Base-by-base conservation (phyloP, 2,888 invertebrate genomes). In the Carcina quercana region DNA sequence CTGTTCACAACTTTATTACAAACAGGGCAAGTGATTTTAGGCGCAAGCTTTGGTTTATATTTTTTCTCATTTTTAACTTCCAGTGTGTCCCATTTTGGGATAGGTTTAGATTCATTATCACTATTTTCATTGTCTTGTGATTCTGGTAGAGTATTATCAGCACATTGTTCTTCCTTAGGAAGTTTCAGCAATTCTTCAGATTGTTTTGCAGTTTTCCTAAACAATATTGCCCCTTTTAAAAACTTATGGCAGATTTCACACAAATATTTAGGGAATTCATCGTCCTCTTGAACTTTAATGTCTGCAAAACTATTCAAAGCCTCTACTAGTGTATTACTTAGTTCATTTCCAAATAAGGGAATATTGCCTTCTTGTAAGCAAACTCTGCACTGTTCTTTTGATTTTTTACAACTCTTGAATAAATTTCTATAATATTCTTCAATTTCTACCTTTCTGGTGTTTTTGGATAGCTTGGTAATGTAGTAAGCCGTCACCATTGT, bases 241-340 rank as follows among this genome's bases (percentile, higher is more conserved):
- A 78, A 70, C 34, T 62, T 59, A 20, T 50, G 45, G 42, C 80
- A 80, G 8, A 50, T 40, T 1, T 41, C 35, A 40, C 80, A 82
- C 13, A 82, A 40, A n/a, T 50, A 32, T 43, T 70, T 70, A 0
- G 76, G 61, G 41, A 52, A 52, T 2, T 46, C 47, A 22, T 75
- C 69, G 19, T 62, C 47, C 49, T 67, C 50, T 21, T 38, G 50
- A 0, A 74, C 20, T 10, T 53, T 30, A 20, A 76, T 56, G 15
- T 59, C 60, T 1, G 50, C 59, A n/a, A 63, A 51, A 28, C 32
- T 33, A 22, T 37, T 26, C 14, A 56, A 34, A n/a, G 39, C 40
- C 15, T 51, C 42, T 5, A 37, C 10, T 25, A 52, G 33, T 11
- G 43, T 42, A 4, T 24, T 25, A 4, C 28, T 22, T 15, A 36